A percentile compares a stretch with the other conserved stretches of the same genome.
Conservation (phyloP, 2,113 vertebrate genomes). For the Sinocyclocheilus maitianheensis region DNA sequence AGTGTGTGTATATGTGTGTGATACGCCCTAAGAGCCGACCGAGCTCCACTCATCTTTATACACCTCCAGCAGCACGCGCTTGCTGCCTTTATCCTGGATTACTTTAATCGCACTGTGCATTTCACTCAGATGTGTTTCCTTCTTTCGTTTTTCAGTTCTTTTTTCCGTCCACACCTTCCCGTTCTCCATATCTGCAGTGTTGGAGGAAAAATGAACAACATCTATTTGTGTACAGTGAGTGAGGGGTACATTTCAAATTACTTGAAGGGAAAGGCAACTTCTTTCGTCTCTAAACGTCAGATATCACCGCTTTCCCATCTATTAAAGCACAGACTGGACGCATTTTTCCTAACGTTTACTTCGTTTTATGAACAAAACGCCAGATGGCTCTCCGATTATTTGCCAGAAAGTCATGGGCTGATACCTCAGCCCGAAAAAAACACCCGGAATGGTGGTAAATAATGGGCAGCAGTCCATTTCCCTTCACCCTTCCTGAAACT, state of each 20-base stretch:
- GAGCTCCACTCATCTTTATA: slow-evolving; percentile 33
- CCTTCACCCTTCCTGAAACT: neutral
- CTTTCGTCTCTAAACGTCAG: slow-evolving; percentile 29
- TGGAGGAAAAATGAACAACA: neutral
- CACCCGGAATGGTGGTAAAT: neutral
- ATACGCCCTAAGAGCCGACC: slow-evolving; percentile 37
- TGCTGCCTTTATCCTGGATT: slow-evolving; percentile 29
- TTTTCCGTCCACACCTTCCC: neutral
- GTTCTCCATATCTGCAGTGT: slow-evolving; percentile 13
- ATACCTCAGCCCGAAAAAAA: slow-evolving; percentile 3
- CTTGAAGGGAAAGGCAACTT: slow-evolving; percentile 24
- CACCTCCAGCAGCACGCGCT: slow-evolving; percentile 40
- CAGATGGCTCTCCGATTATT: neutral
- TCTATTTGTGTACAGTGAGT: slow-evolving; percentile 19
- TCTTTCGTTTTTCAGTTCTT: neutral
- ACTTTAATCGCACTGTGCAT: slow-evolving; percentile 31
- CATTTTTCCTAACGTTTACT: neutral
- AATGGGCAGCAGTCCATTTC: slow-evolving; percentile 5
- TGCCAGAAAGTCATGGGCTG: slow-evolving; percentile 7
- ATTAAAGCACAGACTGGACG: neutral
- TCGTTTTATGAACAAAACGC: neutral
- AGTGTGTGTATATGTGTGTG: neutral
- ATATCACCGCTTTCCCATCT: neutral
- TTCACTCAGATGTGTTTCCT: neutral
- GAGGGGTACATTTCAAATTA: slow-evolving; percentile 40